Evolutionary conservation across 1,140 invertebrate species (phyloP).

Genomic region (Aphelenchoides besseyi): DNA sequence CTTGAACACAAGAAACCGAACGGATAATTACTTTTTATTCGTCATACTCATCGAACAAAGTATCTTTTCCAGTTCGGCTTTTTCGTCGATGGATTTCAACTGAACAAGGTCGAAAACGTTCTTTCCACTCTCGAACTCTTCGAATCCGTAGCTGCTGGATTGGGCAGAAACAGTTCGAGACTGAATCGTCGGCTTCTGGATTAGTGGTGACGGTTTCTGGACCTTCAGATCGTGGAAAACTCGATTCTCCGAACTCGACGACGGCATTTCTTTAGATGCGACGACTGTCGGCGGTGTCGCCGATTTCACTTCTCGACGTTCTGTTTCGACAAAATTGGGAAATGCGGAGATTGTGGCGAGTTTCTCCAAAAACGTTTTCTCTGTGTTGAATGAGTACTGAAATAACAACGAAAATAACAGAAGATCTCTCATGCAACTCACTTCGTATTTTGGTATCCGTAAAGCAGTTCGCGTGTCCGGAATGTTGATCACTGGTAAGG

Average conservation of each 20-base stretch:
- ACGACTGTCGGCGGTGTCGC: not conserved
- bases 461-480: constrained; percentile 1
- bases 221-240: constrained; percentile 21
- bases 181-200: not conserved
- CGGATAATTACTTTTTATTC: constrained; percentile 19
- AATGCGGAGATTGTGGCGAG: no score
- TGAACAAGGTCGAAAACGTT: constrained; percentile 53
- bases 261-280: not conserved
- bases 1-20: not conserved
- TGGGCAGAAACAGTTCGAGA: not conserved
- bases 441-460: not conserved
- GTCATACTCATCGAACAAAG: constrained; percentile 27
- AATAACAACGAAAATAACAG: not conserved
- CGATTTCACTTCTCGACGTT: no score
- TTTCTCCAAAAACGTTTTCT: constrained; percentile 16
- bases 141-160: constrained; percentile 29
- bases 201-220: constrained; percentile 11
- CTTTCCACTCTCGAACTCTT: constrained; percentile 49
- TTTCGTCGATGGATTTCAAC: constrained; percentile 51
- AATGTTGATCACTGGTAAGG: not conserved
- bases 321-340: no score
- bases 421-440: not conserved
- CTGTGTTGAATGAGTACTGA: constrained; percentile 25
- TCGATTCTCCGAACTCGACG: constrained; percentile 12
- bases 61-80: constrained; percentile 44